Base-by-base conservation (phyloP, 2,797 vertebrate species). In the Emys orbicularis region DNA sequence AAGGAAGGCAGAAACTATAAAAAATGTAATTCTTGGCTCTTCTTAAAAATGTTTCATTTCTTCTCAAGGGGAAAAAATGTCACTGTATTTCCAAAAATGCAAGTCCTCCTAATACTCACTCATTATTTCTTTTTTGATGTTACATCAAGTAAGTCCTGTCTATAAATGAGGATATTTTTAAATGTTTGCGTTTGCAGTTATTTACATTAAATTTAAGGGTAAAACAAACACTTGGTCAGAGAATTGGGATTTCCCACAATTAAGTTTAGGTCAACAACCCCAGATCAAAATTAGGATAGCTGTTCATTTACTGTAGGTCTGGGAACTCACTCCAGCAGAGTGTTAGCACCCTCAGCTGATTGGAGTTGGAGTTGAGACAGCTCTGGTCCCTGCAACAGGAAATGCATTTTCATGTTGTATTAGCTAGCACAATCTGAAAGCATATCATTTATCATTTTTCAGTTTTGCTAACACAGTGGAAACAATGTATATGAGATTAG, bases 391-490 rank as follows among this genome's bases (percentile, higher is more conserved):
- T 61, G 15, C 37, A 77, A 77, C 12, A 77, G 74, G 44, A 77
- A 49, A 10, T 49, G 27, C 0, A 4, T 91, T 88, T 85, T 88
- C 41, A 6, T 68, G 52, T 34, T 88, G 12, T 82, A 18, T 74
- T 81, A 13, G 57, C 3, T 41, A 47, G 29, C 52, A 80, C 68
- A 74, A 61, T 21, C 86, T 21, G 72, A 76, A 81, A 86, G 27
- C 2, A 4, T 21, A 76, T 57, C 10, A 44, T 34, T 86, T 81
- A 6, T 84, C 31, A 80, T 27, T 11, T 65, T 18, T n/a, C 21
- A 59, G 18, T 56, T 50, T 94, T 95, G 84, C 31, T 86, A 92
- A 81, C 91, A 77, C 6, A 88, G 41, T 29, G 86, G 59, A 87
- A 95, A 93, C 10, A 0, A 1, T 79, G 80, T 72, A 2, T 27